Conservation (phyloP, 2,888 invertebrate species). For the Oithona nana region DNA sequence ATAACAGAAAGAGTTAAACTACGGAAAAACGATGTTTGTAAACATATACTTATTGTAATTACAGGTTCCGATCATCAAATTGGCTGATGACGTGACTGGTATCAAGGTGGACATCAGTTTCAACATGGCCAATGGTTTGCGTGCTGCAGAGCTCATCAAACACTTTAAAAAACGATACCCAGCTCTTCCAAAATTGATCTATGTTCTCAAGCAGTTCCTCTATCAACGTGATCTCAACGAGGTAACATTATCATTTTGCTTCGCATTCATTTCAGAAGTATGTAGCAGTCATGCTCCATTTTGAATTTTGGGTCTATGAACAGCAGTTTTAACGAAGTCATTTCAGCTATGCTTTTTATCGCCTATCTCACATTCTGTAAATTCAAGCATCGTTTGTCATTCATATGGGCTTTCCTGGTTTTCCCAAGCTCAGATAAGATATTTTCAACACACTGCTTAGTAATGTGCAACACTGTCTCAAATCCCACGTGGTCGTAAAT, state of each 20-base stretch:
- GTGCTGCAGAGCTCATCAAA: slow-evolving; percentile 87
- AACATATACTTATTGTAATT: slow-evolving; percentile 17
- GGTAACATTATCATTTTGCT: slow-evolving; percentile 23
- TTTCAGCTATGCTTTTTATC: too few species aligned
- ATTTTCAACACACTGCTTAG: too few species aligned
- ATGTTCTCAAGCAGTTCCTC: slow-evolving; percentile 95
- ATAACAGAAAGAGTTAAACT: neutral
- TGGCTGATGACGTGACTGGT: slow-evolving; percentile 65
- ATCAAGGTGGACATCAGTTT: slow-evolving; percentile 97
- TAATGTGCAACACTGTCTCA: too few species aligned
- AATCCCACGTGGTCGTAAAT: too few species aligned
- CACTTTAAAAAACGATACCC: slow-evolving; percentile 72
- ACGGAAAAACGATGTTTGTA: neutral
- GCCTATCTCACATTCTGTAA: too few species aligned
- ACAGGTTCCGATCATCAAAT: slow-evolving; percentile 82
- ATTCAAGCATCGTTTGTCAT: too few species aligned
- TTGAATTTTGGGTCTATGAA: too few species aligned
- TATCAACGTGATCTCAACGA: slow-evolving; percentile 94
- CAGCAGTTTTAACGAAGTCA: too few species aligned
- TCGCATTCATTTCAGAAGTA: too few species aligned
- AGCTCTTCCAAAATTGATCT: slow-evolving; percentile 74
- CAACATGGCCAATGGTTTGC: slow-evolving; percentile 94
- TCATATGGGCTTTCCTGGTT: too few species aligned
- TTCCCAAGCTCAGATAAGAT: too few species aligned
- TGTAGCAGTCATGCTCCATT: too few species aligned